phyloP scores from a whole-genome alignment of 2,113 vertebrate genomes.

The Pantherophis guttatus region DNA sequence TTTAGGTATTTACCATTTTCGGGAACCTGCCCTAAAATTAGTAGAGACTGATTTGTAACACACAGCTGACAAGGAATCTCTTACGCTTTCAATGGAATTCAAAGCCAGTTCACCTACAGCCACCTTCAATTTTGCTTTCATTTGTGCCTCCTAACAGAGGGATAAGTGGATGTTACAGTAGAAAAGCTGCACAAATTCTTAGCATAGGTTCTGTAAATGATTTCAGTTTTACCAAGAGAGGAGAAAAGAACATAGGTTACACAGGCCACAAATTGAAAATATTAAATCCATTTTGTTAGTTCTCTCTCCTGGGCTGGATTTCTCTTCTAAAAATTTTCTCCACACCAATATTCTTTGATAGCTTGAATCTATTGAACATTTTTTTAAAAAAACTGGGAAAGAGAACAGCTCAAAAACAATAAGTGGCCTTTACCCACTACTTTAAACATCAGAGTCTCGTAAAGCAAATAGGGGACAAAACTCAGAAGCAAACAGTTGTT shows the following conservation, averaged over 20 bases:
- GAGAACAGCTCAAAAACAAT: background rate
- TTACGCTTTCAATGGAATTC: background rate
- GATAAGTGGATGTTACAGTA: conserved; percentile 7
- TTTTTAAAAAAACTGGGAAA: background rate
- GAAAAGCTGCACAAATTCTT: background rate
- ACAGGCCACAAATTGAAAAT: background rate
- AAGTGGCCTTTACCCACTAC: conserved; percentile 13
- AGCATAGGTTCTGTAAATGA: background rate
- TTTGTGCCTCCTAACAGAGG: background rate
- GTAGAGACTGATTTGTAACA: background rate
- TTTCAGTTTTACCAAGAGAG: background rate
- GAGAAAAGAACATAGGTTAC: conserved; percentile 19
- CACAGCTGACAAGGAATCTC: background rate
- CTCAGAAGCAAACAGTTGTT: background rate
- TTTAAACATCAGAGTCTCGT: background rate
- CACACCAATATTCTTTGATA: conserved; percentile 15
- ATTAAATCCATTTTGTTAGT: conserved; percentile 42
- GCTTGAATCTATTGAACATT: background rate
- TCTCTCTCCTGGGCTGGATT: conserved; percentile 20
- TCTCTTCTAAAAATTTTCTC: background rate
- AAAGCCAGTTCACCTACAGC: background rate
- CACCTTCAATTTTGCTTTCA: background rate
- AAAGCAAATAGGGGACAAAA: background rate
- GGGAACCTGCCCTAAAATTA: background rate
- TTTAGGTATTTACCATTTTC: background rate